Conservation (phyloP, 30 jellyfish, hydroid and myxozoan species). For the Aurelia sp. region DNA sequence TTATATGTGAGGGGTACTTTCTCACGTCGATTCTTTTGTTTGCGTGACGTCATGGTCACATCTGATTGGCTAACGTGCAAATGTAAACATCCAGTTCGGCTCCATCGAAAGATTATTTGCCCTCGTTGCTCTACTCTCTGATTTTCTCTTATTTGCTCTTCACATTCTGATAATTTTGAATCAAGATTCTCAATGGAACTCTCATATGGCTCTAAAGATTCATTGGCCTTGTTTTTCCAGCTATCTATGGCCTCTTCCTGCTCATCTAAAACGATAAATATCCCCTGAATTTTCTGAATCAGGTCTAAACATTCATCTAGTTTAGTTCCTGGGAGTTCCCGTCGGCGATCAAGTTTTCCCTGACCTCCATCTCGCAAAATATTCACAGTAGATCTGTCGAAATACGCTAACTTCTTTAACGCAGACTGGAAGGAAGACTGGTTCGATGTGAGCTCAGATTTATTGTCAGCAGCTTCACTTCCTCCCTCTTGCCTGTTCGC, state of each 20-base stretch:
- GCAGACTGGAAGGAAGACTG: conserved; percentile 24
- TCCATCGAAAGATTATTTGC: too few species aligned
- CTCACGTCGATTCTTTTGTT: too few species aligned
- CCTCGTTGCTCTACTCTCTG: too few species aligned
- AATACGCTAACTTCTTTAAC: conserved; percentile 37
- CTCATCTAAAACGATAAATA: conserved; percentile 31
- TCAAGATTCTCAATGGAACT: conserved; percentile 1
- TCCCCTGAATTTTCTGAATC: conserved; percentile 59
- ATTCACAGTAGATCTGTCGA: conserved; percentile 28
- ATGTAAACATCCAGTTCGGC: too few species aligned
- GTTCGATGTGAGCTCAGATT: conserved; percentile 9
- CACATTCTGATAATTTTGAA: conserved; percentile 3
- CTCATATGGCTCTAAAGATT: conserved; percentile 30
- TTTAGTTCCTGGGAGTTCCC: conserved; percentile 30
- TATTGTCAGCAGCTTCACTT: not conserved
- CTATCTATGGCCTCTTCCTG: conserved; percentile 19
- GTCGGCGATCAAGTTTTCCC: conserved; percentile 28
- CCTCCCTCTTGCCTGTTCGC: not conserved
- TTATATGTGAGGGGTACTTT: too few species aligned
- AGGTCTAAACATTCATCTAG: conserved; percentile 27
- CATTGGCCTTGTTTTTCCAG: conserved; percentile 44
- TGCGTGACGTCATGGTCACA: too few species aligned
- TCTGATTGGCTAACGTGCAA: too few species aligned
- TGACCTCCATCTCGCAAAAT: conserved; percentile 6
- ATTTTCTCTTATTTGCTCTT: too few species aligned